Percentiles rank a stretch among this genome's conserved stretches.
phyloP scores from a whole-genome alignment of 2,113 vertebrate species.

The Nerophis ophidion region DNA sequence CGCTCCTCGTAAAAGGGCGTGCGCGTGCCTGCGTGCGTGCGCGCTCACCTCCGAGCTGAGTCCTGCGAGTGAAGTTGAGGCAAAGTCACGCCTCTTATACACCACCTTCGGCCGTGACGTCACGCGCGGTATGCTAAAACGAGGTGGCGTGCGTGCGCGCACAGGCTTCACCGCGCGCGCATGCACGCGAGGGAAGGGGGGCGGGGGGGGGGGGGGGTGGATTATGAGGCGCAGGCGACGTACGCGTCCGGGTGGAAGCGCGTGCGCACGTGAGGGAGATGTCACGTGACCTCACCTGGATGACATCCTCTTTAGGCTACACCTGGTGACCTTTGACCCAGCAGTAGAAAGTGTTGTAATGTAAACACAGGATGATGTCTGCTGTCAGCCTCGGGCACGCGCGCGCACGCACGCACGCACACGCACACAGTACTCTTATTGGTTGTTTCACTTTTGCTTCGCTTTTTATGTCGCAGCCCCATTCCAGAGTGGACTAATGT shows the following conservation, averaged over 20 bases:
- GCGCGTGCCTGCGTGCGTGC: slow-evolving; percentile 3
- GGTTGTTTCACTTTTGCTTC: too few relatives aligned
- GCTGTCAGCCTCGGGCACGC: slow-evolving; percentile 39
- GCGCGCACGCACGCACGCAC: background rate
- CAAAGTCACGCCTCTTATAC: background rate
- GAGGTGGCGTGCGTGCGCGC: background rate
- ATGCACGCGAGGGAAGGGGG: too few relatives aligned
- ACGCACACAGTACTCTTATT: background rate
- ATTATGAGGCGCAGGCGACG: background rate
- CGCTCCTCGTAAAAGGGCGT: background rate
- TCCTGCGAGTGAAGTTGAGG: background rate
- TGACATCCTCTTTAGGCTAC: background rate
- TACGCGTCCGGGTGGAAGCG: background rate
- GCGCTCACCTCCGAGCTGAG: slow-evolving; percentile 11
- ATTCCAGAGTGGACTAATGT: too few relatives aligned
- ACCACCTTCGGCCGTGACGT: slow-evolving; percentile 7
- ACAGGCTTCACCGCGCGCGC: background rate
- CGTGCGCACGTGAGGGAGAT: background rate
- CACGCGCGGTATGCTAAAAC: background rate
- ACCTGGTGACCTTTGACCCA: slow-evolving; percentile 12
- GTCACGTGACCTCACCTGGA: background rate
- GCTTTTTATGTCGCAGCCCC: too few relatives aligned
- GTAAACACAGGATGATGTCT: slow-evolving; percentile 51
- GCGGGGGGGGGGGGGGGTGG: background rate
- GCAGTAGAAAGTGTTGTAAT: slow-evolving; percentile 47